Evolutionary conservation across 2,888 invertebrate species (phyloP), one percentile per base, ranked within the genome.

Genomic region (Acleris emargana): DNA sequence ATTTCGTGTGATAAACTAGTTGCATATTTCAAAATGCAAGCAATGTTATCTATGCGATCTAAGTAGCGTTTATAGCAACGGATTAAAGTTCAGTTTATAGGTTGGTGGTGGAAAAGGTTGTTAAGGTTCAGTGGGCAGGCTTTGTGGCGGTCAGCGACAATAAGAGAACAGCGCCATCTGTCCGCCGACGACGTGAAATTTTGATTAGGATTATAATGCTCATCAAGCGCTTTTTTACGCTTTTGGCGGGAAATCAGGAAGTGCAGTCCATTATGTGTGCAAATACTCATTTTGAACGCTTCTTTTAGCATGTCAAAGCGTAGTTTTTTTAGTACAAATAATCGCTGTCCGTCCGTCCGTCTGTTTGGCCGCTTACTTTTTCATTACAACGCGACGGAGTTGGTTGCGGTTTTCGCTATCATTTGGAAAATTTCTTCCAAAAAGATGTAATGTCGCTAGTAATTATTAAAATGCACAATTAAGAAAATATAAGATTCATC

Each of bases 151-250:
- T 61, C 66, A 61, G 61, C 55, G 54, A 42, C 38, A 66, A 66
- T 66, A 66, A 66, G 66, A 66, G 61, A 60, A 51, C 25, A 38
- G 6, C 38, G 57, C 66, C 66, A 66, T 66, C 66, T 66, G 66
- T 28, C 42, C 55, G 60, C 17, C 42, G 45, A 28, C 57, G 55
- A 17, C 25, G 32, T 58, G 55, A 66, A 66, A 66, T 66, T 66
- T 66, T 61, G 60, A 66, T 60, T 47, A 52, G 66, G 22, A 66
- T 61, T 61, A 66, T 61, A 55, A 62, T 28, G 66, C 57, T 66
- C 38, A 66, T 64, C 54, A 45, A 60, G 55, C 51, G 49, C 54
- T 51, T 52, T 52, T 52, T 52, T 52, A 49, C 50, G 45, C 55
- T 61, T 66, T 61, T 18, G 52, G 57, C 28, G 43, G 43, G 32